phyloP scores from a whole-genome alignment of 37 sponge, comb jelly and placozoan genomes.

The Agelas oroides region DNA sequence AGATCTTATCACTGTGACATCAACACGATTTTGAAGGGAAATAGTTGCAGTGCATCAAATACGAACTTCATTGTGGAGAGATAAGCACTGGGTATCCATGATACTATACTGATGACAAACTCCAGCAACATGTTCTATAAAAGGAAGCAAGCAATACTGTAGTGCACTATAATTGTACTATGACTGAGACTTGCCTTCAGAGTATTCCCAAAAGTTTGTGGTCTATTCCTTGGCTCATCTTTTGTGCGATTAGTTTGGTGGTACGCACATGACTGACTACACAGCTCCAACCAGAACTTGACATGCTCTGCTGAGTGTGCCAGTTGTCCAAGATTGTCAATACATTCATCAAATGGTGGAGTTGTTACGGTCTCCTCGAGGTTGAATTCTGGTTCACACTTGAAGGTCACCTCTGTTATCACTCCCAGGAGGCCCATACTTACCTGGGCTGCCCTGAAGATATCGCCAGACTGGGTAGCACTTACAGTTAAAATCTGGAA shows the following conservation, averaged over 20 bases:
- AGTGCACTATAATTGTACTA: too few relatives aligned
- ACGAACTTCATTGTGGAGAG: slow-evolving; percentile 36
- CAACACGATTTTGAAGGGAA: slow-evolving; percentile 60
- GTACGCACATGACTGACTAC: slow-evolving; percentile 49
- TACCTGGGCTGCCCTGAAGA: slow-evolving; percentile 54
- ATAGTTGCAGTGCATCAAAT: slow-evolving; percentile 5
- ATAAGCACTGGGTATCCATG: slow-evolving; percentile 29
- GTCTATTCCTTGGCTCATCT: slow-evolving; percentile 42
- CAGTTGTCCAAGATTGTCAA: slow-evolving; percentile 22
- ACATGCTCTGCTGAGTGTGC: slow-evolving; percentile 56
- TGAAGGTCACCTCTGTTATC: slow-evolving; percentile 74
- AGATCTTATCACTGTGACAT: slow-evolving; percentile 30
- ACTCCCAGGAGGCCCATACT: slow-evolving; percentile 80
- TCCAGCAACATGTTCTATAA: background rate
- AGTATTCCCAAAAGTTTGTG: background rate
- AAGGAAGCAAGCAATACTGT: too few relatives aligned
- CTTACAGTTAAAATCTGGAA: background rate
- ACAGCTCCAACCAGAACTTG: slow-evolving; percentile 77
- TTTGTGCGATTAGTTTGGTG: slow-evolving; percentile 42
- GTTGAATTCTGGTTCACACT: slow-evolving; percentile 59
- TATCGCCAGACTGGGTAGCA: background rate
- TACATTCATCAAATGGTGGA: slow-evolving; percentile 38
- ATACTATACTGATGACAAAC: slow-evolving; percentile 1
- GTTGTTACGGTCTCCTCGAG: slow-evolving; percentile 36
- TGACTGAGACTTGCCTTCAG: background rate